These are phyloP conservation scores for Lagodon rhomboides DNA, from an alignment of 2,797 vertebrate genomes.

Conservation along the genomic window DNA sequence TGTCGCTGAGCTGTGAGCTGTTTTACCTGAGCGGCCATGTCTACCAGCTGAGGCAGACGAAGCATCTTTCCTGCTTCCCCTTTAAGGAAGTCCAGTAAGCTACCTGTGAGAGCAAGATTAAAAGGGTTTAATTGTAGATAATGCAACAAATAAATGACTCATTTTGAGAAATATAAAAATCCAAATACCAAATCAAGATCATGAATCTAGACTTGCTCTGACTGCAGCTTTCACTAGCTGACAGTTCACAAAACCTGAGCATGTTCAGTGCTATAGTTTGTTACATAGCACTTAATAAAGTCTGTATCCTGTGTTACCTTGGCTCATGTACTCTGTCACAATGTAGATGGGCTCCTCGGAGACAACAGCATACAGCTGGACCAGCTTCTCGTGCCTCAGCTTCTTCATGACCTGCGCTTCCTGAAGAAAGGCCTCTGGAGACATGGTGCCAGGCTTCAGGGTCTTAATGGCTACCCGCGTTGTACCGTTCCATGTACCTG, in stretches of 20 bases:
- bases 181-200: not conserved
- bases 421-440: slow-evolving; percentile 96
- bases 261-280: accelerated
- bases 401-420: slow-evolving; percentile 99
- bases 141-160: not conserved
- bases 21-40: slow-evolving; percentile 96
- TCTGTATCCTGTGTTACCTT: slow-evolving; percentile 84
- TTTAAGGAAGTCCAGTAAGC: slow-evolving; percentile 96
- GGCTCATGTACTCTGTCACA: slow-evolving; percentile 97
- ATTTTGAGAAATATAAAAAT: not conserved
- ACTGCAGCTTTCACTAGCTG: not conserved
- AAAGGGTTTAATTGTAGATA: not conserved
- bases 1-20: not conserved
- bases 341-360: slow-evolving; percentile 98
- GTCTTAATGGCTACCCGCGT: slow-evolving; percentile 97
- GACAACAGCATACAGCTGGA: slow-evolving; percentile 95
- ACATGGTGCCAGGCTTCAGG: slow-evolving; percentile 96
- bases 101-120: slow-evolving; percentile 83
- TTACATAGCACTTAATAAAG: not conserved
- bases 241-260: not conserved
- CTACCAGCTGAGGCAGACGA: slow-evolving; percentile 95
- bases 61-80: slow-evolving; percentile 95
- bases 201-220: not conserved
- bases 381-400: slow-evolving; percentile 95
- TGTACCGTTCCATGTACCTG: slow-evolving; percentile 97